A percentile compares a stretch with the other conserved stretches of the same genome.
These are phyloP conservation scores for Channa striata DNA, from an alignment of 2,797 vertebrate genomes.

Conservation along the genomic window DNA sequence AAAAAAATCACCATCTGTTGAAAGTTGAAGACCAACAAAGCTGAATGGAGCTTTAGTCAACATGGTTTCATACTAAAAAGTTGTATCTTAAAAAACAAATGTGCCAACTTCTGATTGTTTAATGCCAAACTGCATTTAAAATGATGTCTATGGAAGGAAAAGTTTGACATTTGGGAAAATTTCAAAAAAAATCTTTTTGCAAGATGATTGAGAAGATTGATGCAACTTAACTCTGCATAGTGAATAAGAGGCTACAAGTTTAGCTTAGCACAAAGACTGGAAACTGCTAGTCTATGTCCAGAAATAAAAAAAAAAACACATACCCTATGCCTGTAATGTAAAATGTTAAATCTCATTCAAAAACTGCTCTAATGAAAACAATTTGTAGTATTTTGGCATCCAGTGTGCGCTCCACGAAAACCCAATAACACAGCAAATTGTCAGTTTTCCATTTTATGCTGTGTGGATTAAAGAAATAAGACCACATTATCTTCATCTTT, in stretches of 20 bases:
- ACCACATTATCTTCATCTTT: too few species aligned
- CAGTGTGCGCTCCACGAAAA: neutral
- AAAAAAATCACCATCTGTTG: slow-evolving; percentile 5
- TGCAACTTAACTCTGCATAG: neutral
- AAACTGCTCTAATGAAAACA: too few species aligned
- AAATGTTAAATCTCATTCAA: too few species aligned
- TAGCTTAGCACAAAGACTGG: slow-evolving; percentile 8
- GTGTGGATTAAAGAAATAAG: too few species aligned
- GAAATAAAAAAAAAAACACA: neutral
- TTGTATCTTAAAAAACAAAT: slow-evolving; percentile 36
- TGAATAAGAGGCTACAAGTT: neutral
- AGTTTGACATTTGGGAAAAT: neutral
- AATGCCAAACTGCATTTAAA: slow-evolving; percentile 25
- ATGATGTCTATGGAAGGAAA: slow-evolving; percentile 35
- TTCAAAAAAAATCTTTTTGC: neutral
- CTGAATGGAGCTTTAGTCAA: slow-evolving; percentile 22
- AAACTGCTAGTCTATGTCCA: neutral
- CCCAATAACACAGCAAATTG: neutral
- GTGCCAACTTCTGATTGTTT: slow-evolving; percentile 54
- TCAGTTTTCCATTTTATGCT: neutral
- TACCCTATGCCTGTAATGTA: neutral
- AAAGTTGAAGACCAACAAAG: slow-evolving; percentile 4
- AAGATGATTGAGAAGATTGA: slow-evolving; percentile 12
- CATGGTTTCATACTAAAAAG: slow-evolving; percentile 26
- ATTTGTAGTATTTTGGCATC: too few species aligned